A percentile compares a stretch with the other conserved stretches of the same genome.
phyloP scores from a whole-genome alignment of 1,140 invertebrate species.

The Scaptodrosophila lebanonensis region DNA sequence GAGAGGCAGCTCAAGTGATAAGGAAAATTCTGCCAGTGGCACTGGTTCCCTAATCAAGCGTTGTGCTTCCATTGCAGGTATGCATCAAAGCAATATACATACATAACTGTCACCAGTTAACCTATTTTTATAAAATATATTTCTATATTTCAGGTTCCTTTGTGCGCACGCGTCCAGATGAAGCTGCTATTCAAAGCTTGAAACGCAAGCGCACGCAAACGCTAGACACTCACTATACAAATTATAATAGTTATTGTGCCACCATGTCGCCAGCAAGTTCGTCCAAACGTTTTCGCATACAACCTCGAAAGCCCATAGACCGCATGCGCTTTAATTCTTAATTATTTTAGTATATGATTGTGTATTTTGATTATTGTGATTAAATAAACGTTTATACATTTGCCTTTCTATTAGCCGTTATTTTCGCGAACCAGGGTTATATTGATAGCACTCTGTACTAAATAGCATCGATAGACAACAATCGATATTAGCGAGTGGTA shows the following conservation, averaged over 20 bases:
- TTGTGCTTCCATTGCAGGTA: constrained; percentile 64
- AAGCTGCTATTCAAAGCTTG: constrained; percentile 37
- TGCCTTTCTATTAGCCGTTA: constrained; percentile 2
- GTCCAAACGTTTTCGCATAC: constrained; percentile 68
- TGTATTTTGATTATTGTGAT: constrained; percentile 1
- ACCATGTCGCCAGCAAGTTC: constrained; percentile 42
- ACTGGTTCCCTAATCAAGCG: constrained; percentile 55
- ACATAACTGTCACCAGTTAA: not conserved
- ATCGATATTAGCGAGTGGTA: constrained; percentile 3
- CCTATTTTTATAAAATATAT: too few species aligned
- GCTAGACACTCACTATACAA: constrained; percentile 43
- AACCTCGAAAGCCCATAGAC: constrained; percentile 59
- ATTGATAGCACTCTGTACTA: too few species aligned
- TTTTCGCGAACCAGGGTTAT: not conserved
- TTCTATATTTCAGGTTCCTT: constrained; percentile 43
- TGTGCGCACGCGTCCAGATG: constrained; percentile 41
- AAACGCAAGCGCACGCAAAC: constrained; percentile 71
- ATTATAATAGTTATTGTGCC: not conserved
- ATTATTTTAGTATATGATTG: constrained; percentile 2
- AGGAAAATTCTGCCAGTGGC: constrained; percentile 31
- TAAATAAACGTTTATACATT: constrained; percentile 21
- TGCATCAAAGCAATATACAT: not conserved
- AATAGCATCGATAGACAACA: constrained; percentile 2
- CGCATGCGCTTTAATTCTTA: constrained; percentile 55
- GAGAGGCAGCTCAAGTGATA: constrained; percentile 11